A percentile compares a stretch with the other conserved stretches of the same genome.
Conservation (phyloP, 2,113 vertebrate genomes). For the Carollia perspicillata region DNA sequence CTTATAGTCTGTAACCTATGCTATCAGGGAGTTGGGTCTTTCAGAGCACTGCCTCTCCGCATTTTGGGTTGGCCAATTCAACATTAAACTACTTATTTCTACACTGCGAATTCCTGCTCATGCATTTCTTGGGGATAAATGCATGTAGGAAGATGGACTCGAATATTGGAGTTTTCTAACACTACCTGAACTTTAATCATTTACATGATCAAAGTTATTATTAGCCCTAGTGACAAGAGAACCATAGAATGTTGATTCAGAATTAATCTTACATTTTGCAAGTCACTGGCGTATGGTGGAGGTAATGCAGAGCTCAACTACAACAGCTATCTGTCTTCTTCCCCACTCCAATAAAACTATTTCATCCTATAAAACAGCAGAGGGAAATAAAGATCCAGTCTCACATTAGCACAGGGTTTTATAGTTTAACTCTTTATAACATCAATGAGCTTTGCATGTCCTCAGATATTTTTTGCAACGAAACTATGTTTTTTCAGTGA, state of each 20-base stretch:
- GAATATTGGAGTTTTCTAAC: background rate
- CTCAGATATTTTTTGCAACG: background rate
- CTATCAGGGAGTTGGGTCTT: background rate
- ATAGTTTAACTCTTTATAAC: background rate
- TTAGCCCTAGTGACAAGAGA: background rate
- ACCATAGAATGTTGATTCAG: background rate
- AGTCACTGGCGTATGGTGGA: background rate
- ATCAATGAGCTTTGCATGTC: background rate
- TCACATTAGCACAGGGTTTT: background rate
- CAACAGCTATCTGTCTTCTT: background rate
- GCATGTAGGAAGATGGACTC: background rate
- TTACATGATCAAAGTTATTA: background rate
- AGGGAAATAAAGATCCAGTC: background rate
- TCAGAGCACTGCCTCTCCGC: background rate
- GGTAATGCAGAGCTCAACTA: background rate
- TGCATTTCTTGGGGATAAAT: background rate
- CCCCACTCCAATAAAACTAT: background rate
- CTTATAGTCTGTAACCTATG: background rate
- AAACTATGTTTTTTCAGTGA: background rate
- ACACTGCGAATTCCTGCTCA: background rate
- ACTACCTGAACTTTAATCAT: background rate
- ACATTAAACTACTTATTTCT: background rate
- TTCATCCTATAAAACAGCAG: background rate
- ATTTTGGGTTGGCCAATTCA: background rate
- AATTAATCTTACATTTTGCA: background rate